These are phyloP conservation scores for Cryptophagus acutangulus DNA, from an alignment of 2,888 invertebrate genomes.

Conservation along the genomic window DNA sequence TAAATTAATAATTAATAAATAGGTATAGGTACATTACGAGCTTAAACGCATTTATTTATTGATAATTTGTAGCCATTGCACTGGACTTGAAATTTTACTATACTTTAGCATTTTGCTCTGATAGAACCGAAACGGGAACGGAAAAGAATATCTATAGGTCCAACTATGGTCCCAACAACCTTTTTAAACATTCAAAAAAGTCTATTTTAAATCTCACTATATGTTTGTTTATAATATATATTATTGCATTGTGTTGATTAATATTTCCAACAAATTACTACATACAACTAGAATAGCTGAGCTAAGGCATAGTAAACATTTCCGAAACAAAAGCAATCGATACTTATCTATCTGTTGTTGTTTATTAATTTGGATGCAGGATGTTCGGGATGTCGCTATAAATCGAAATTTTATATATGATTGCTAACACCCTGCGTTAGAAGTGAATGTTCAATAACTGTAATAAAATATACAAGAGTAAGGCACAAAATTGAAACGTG, in stretches of 20 bases:
- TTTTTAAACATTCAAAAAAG: constrained; percentile 1
- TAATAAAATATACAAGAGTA: too few relatives aligned
- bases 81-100: constrained; percentile 21
- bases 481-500: constrained; percentile 7
- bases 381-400: too few relatives aligned
- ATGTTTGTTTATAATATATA: background rate
- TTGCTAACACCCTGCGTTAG: too few relatives aligned
- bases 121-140: background rate
- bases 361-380: too few relatives aligned
- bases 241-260: background rate
- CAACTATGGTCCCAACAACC: constrained; percentile 5
- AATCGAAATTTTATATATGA: too few relatives aligned
- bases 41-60: constrained; percentile 11
- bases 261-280: background rate
- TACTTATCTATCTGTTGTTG: too few relatives aligned
- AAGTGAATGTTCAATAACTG: too few relatives aligned
- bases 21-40: constrained; percentile 11
- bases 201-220: constrained; percentile 3
- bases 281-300: background rate
- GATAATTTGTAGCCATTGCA: constrained; percentile 23
- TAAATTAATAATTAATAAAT: too few relatives aligned
- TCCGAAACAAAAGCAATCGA: too few relatives aligned
- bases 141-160: constrained; percentile 3
- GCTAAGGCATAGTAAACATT: too few relatives aligned
- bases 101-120: constrained; percentile 1